These are phyloP conservation scores for Chroicocephalus ridibundus DNA, from an alignment of 2,113 vertebrate species.

Conservation along the genomic window DNA sequence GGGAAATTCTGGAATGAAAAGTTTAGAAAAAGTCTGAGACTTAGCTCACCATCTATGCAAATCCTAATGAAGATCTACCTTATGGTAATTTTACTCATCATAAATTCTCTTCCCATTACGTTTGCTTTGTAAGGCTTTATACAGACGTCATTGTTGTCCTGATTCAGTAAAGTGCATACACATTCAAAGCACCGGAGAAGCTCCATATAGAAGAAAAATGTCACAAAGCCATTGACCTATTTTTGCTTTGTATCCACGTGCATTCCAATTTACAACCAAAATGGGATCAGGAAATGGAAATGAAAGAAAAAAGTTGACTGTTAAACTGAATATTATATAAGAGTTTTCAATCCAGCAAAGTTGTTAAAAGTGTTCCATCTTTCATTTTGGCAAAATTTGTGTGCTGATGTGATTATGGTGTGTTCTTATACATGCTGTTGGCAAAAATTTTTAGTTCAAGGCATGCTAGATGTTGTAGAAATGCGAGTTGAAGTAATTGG, in stretches of 20 bases:
- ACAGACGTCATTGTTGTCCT: neutral
- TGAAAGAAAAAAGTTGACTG: neutral
- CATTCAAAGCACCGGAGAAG: neutral
- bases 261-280: neutral
- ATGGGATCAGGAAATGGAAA: neutral
- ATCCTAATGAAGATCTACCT: neutral
- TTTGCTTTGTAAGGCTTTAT: neutral
- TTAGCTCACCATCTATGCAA: neutral
- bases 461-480: neutral
- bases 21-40: neutral
- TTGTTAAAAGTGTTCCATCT: neutral
- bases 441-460: neutral
- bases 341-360: neutral
- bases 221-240: neutral
- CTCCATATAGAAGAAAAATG: neutral
- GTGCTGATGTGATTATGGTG: neutral
- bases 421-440: neutral
- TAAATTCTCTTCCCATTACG: neutral
- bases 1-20: neutral
- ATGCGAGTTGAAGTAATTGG: rapidly evolving
- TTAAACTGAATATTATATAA: neutral
- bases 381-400: neutral
- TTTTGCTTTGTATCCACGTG: neutral
- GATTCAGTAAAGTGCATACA: neutral
- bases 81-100: neutral